Conservation (phyloP, 2,113 vertebrate genomes). For the Crotalus tigris region DNA sequence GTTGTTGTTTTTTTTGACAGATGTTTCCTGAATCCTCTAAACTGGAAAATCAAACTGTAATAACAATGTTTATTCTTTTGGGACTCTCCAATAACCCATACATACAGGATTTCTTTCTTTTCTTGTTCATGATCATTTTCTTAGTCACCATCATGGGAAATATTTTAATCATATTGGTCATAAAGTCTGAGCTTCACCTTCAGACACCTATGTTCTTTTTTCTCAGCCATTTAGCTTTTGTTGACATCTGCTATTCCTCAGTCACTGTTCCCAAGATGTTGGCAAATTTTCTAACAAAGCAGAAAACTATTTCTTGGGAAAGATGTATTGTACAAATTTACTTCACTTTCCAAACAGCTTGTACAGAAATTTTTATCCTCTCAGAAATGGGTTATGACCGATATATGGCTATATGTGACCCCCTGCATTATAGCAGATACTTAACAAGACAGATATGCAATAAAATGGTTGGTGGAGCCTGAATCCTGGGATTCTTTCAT, state of each 20-base stretch:
- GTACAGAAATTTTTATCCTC: not conserved
- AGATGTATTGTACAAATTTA: not conserved
- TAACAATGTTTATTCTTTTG: not conserved
- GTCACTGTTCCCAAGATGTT: too few species aligned
- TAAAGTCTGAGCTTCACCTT: not conserved
- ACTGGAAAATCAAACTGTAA: not conserved
- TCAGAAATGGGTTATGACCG: not conserved
- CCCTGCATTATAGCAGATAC: not conserved
- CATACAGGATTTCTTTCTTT: not conserved
- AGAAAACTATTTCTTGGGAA: not conserved
- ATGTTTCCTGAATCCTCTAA: not conserved
- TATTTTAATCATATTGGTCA: not conserved
- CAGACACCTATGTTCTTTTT: not conserved
- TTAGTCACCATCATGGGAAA: not conserved
- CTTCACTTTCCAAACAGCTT: not conserved
- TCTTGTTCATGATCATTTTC: not conserved
- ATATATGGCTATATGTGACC: not conserved
- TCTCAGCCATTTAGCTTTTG: too few species aligned
- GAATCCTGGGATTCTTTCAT: not conserved
- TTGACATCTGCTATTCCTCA: too few species aligned
- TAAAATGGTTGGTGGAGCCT: not conserved
- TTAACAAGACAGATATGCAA: not conserved
- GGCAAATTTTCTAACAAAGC: not conserved
- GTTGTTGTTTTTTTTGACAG: not conserved
- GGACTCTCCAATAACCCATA: not conserved